Base-by-base conservation (phyloP, 2,113 vertebrate species). In the Syngnathus scovelli region DNA sequence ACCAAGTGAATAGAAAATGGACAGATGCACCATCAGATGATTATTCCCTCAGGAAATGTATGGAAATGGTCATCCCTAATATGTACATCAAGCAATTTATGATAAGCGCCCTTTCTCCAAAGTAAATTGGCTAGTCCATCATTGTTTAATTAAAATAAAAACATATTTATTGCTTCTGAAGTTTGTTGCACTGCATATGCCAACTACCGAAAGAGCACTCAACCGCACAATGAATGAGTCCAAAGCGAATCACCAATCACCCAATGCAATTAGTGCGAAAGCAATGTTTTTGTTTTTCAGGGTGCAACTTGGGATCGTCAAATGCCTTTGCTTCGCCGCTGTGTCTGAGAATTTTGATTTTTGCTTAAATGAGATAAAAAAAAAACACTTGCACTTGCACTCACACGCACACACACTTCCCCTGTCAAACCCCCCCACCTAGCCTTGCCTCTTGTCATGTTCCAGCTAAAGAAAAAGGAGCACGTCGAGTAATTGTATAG, bases 111-210 rank as follows among this genome's bases (percentile, higher is more conserved):
- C 27, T 58, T 33, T 15, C 27, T 7, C 55, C 11, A 23, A 71
- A 68, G 64, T 77, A 76, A 78, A 84, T 77, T 67, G 64, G 81
- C 75, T 71, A 81, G 62, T 72, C 55, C 71, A 27, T 38, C 64
- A 61, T 70, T n/a, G 38, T 62, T 62, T 44, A 15, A 76, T 78
- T 75, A 74, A 77, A 77, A 71, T 72, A 70, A 73, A 44, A 59
- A 63, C 49, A 78, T 62, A 37, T 76, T 73, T 36, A 68, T 62
- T 69, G 63, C 69, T 64, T 65, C 39, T 63, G 61, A 23, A 73
- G 71, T 71, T 58, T 36, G 19, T 36, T 36, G 13, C 18, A 16
- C 6, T 48, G 56, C 43, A 59, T 67, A 55, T 61, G 69, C 27
- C 49, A 60, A 7, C 69, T 58, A 41, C 55, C 76, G 61, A 75